Base-by-base conservation (phyloP, 92 coral and sea anemone species). In the Siderastrea radians region DNA sequence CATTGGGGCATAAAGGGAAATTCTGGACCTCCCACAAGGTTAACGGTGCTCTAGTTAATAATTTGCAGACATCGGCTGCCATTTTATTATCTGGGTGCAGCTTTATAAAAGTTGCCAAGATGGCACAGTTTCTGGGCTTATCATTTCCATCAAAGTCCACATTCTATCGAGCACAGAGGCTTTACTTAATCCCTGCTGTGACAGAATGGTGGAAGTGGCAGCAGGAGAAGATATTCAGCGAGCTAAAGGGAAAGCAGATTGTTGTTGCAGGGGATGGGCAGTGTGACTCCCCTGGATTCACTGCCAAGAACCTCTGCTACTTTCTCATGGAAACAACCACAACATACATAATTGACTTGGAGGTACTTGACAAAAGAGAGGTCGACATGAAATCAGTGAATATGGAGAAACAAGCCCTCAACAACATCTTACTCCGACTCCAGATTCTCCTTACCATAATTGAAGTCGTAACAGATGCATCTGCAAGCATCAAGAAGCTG, bases 201-300 rank as follows among this genome's bases (percentile, higher is more conserved):
- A 76, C 81, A 48, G 86, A 86, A 64, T 78, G 90, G 90, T 79
- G 90, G 90, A 50, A 64, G 5, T 84, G 85, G 89, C 60, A 50
- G 70, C 46, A 43, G 71, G 59, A 2, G 6, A 69, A 73, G 51
- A 7, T 75, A 17, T 14, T 86, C 26, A 45, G 63, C 47, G 76
- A 86, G 64, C 47, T 86, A 47, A 13, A 16, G 6, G 71, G 45
- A 43, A 16, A 86, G 19, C 65, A 63, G 72, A 19, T 86, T 51
- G 53, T 78, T 53, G 68, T 86, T 26, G 68, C 67, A 63, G 90
- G 90, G 1, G 86, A 86, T 79, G 86, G 90, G 5, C 90, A 86
- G 57, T 86, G 90, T 68, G 90, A 86, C 82, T 79, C 86, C 7
- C 90, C 90, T 16, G 76, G 90, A 6, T 86, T 79, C 79, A 86